Conservation (phyloP, 2,113 vertebrate species). For the human (Homo sapiens) region DNA sequence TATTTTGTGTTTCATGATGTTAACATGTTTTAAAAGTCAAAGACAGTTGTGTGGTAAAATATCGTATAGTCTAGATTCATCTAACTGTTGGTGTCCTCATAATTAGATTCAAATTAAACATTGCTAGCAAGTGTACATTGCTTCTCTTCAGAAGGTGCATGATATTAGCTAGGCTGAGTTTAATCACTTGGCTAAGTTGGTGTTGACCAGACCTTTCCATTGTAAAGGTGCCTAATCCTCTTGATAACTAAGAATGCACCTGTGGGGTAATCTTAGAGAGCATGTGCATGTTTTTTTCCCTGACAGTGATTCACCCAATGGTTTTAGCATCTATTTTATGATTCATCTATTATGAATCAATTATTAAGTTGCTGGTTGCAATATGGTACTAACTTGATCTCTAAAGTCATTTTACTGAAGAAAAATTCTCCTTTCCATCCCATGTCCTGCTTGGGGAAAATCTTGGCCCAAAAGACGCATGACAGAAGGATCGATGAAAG, state of each 20-base stretch:
- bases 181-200: not conserved
- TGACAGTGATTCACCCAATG: not conserved
- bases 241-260: not conserved
- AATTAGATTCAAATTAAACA: not conserved
- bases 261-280: not conserved
- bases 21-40: constrained; percentile 6
- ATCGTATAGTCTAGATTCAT: not conserved
- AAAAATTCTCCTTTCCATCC: not conserved
- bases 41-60: not conserved
- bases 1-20: not conserved
- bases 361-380: not conserved
- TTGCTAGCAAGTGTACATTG: not conserved
- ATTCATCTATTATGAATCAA: not conserved
- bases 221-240: not conserved
- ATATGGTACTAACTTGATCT: not conserved
- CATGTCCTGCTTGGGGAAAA: not conserved
- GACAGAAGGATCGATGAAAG: not conserved
- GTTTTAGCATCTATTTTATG: not conserved
- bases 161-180: not conserved
- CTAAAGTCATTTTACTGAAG: not conserved
- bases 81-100: not conserved
- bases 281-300: not conserved
- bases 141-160: not conserved
- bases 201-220: not conserved
- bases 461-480: not conserved